Conservation (phyloP, 2,797 vertebrate genomes). For the Brotula barbata region DNA sequence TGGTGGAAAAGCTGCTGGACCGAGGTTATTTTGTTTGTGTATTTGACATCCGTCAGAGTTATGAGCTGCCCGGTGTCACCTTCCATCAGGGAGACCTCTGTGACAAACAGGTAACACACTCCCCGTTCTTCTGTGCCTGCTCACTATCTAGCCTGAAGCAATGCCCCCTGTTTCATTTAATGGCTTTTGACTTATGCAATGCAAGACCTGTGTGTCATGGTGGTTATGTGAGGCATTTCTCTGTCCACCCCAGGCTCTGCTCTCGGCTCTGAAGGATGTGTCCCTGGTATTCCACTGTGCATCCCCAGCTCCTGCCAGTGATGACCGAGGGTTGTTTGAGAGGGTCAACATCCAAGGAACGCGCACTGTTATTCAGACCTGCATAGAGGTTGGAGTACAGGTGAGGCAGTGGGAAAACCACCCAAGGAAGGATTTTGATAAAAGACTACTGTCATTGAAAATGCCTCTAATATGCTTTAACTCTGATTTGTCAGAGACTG, state of each 20-base stretch:
- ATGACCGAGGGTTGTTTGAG: constrained; percentile 88
- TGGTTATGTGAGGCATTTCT: constrained; percentile 11
- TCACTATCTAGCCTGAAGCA: not conserved
- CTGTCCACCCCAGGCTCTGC: constrained; percentile 80
- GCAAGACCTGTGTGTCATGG: not conserved
- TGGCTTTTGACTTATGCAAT: not conserved
- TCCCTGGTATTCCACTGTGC: constrained; percentile 93
- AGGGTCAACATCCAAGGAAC: constrained; percentile 90
- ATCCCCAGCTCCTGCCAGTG: constrained; percentile 87
- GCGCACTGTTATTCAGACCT: constrained; percentile 85
- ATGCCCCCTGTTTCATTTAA: not conserved
- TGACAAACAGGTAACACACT: constrained; percentile 80
- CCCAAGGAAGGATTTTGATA: not conserved
- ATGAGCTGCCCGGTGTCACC: constrained; percentile 79
- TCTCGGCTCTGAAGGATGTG: constrained; percentile 84
- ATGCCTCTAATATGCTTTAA: not conserved
- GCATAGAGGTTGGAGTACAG: constrained; percentile 89
- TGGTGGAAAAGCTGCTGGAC: constrained; percentile 89
- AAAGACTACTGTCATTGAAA: not conserved
- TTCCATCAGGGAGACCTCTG: constrained; percentile 94
- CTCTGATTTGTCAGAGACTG: constrained; percentile 80
- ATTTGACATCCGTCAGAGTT: constrained; percentile 89
- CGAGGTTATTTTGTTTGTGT: constrained; percentile 87
- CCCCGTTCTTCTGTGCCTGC: not conserved
- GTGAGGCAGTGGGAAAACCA: constrained; percentile 61